Evolutionary conservation across 1,140 invertebrate species (phyloP).

Genomic region (Brachionus plicatilis): DNA sequence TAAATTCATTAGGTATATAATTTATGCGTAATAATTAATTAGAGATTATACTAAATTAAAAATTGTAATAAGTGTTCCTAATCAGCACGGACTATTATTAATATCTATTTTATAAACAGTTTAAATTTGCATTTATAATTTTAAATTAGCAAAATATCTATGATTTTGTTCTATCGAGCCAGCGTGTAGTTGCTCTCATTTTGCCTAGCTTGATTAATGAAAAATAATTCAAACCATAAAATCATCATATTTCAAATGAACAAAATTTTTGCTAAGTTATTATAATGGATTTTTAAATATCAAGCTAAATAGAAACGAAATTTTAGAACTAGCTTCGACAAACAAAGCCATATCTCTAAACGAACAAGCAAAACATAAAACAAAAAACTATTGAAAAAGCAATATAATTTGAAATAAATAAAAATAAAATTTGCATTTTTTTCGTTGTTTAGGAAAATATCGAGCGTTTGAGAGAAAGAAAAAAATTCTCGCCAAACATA

Average conservation of each 20-base stretch:
- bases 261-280: background rate
- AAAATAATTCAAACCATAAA: constrained; percentile 14
- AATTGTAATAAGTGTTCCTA: constrained; percentile 1
- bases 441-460: background rate
- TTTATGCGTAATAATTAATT: background rate
- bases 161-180: background rate
- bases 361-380: background rate
- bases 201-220: background rate
- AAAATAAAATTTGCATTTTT: constrained; percentile 27
- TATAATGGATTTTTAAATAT: constrained; percentile 18
- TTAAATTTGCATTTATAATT: constrained; percentile 21
- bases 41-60: background rate
- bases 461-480: background rate
- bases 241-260: background rate
- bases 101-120: constrained; percentile 1
- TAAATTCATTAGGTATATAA: background rate
- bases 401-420: constrained; percentile 22
- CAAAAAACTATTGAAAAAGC: background rate
- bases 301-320: constrained; percentile 13
- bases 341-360: background rate
- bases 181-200: background rate
- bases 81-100: background rate
- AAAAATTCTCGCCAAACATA: background rate
- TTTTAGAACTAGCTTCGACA: background rate
- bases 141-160: background rate